Base-by-base conservation (phyloP, 2,888 invertebrate genomes). In the Xylota segnis region DNA sequence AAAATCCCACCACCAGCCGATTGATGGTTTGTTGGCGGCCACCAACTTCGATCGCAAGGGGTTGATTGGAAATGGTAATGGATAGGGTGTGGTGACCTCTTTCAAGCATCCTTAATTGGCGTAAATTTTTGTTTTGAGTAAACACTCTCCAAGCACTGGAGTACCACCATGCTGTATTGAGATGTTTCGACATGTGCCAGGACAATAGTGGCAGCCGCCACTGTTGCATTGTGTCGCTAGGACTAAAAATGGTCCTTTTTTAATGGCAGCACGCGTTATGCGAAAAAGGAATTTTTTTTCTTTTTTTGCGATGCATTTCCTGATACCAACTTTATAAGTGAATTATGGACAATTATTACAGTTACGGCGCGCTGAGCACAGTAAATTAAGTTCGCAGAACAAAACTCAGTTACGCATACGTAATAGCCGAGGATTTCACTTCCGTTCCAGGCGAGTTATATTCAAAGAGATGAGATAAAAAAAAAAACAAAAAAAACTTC, bases 71-170 rank as follows among this genome's bases (percentile, higher is more conserved):
- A 23, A 74, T 86, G 88, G 89, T 90, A 90, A 92, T 91, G 88
- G 89, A 86, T 88, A 88, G 90, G 90, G 90, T 90, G 90, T 90
- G 90, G 91, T 40, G 74, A 83, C 71, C 70, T 81, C 88, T 79
- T 88, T 89, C 88, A 87, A 89, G 89, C 89, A 89, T 90, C 91
- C 89, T 91, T 92, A 92, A 92, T 92, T 92, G 92, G 91, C 92
- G 92, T 92, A 91, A 92, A 91, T 90, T 90, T 90, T 89, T 91
- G 91, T 91, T 91, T 90, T 89, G 90, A 90, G 89, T 90, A 90
- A 91, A 91, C 89, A 91, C 89, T 89, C 87, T 90, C 81, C 88
- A 88, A 87, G 89, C 87, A 89, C 88, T 88, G 81, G 72, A 71
- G 65, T 66, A 47, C 23, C 23, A n/a, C 50, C 50, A 43, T 56